Evolutionary conservation across 2,113 vertebrate genomes (phyloP), one percentile per base, ranked within the genome.

Genomic region (Myotis davidii): DNA sequence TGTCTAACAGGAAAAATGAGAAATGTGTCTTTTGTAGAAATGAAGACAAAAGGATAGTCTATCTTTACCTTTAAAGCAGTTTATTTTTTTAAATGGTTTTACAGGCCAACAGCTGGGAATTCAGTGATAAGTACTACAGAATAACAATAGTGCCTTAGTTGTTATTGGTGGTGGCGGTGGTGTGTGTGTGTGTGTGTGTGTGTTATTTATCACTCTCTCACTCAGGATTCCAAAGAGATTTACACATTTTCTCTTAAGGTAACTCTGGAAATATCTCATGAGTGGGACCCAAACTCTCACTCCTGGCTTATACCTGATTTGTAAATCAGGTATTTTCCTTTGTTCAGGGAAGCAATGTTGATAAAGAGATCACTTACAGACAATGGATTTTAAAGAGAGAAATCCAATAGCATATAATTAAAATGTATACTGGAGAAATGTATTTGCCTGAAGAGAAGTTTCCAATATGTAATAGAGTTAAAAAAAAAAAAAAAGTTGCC

Each of bases 181-280:
- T 2, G 54, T 20, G 18, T 54, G 52, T 54, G 52, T 16, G 50
- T 52, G 50, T 52, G 50, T 16, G 50, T 54, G 54, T 9, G 54
- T 23, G 56, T 59, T 59, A 3, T 42, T 16, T 59, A 70, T 83
- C 56, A 29, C 16, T 64, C 29, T 77, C 54, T 48, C 21, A 39
- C 52, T 83, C 39, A 59, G n/a, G 82, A 95, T 92, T 90, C 56
- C 85, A 88, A 77, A 88, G 54, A 88, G 42, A 82, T 91, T 73
- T 73, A 73, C 11, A 29, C 23, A 84, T 95, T 91, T 94, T 95
- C 85, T 85, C 56, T 21, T 83, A 86, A 65, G 13, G 21, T 69
- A 88, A 69, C 34, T 83, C 94, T 85, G 56, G 64, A 90, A 90
- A 61, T 85, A 69, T 6, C 48, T 86, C 10, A 25, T 70, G 16